Conservation (phyloP, 2,797 vertebrate species). For the Euthynnus affinis region DNA sequence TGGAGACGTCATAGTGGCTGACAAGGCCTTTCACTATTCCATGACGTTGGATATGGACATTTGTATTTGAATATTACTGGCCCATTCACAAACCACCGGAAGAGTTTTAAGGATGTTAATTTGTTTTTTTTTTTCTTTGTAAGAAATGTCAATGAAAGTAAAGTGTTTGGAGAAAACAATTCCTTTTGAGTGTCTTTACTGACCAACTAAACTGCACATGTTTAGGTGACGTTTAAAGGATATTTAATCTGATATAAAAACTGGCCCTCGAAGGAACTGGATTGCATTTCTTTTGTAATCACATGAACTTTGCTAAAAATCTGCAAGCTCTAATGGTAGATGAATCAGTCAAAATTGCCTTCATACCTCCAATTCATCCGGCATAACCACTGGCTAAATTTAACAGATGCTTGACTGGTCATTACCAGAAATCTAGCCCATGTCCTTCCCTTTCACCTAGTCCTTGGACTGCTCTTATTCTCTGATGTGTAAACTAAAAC, state of each 20-base stretch:
- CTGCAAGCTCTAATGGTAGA: not conserved
- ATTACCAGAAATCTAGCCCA: not conserved
- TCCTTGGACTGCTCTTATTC: constrained; percentile 1
- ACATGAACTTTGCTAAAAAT: constrained; percentile 1
- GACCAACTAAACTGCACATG: not conserved
- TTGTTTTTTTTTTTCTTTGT: constrained; percentile 66
- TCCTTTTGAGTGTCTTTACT: constrained; percentile 40
- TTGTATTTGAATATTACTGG: constrained; percentile 65
- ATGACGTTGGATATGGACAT: constrained; percentile 63
- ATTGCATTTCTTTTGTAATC: constrained; percentile 12
- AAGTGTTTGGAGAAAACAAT: constrained; percentile 62
- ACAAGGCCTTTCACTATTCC: constrained; percentile 31
- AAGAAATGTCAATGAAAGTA: constrained; percentile 69
- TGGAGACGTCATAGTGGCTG: constrained; percentile 95
- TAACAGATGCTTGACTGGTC: not conserved
- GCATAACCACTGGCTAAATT: not conserved
- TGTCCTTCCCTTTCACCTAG: not conserved
- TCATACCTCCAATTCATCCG: not conserved
- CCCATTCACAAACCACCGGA: constrained; percentile 20
- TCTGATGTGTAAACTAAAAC: constrained; percentile 12
- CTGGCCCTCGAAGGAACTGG: not conserved
- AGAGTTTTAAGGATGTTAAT: constrained; percentile 39
- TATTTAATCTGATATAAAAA: not conserved
- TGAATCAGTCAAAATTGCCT: not conserved
- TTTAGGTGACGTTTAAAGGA: not conserved